phyloP scores from a whole-genome alignment of 2,888 invertebrate genomes.

The Bruchidius siliquastri region DNA sequence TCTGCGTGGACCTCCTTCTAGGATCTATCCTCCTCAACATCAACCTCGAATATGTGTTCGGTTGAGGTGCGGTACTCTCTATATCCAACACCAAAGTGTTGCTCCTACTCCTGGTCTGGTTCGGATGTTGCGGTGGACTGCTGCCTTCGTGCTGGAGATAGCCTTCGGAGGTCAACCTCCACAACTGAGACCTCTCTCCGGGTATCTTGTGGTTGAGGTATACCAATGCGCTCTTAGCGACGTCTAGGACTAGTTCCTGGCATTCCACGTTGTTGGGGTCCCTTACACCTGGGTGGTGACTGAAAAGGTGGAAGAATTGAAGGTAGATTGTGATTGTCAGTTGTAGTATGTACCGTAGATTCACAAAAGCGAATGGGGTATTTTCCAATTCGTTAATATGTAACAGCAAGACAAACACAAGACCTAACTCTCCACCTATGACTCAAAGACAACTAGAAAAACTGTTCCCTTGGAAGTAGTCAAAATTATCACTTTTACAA shows the following conservation, averaged over 20 bases:
- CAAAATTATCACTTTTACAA: too few relatives aligned
- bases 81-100: slow-evolving; percentile 77
- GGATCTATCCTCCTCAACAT: slow-evolving; percentile 79
- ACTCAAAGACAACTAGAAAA: too few relatives aligned
- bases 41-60: slow-evolving; percentile 69
- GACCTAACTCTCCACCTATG: too few relatives aligned
- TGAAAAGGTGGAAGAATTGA: slow-evolving; percentile 10
- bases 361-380: too few relatives aligned
- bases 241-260: slow-evolving; percentile 78
- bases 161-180: slow-evolving; percentile 88
- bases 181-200: slow-evolving; percentile 78
- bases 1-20: slow-evolving; percentile 82
- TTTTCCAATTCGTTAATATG: too few relatives aligned
- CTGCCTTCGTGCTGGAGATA: slow-evolving; percentile 93
- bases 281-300: slow-evolving; percentile 25
- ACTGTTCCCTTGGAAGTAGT: too few relatives aligned
- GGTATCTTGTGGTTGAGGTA: slow-evolving; percentile 67
- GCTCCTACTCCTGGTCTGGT: slow-evolving; percentile 32
- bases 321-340: too few relatives aligned
- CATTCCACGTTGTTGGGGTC: slow-evolving; percentile 59
- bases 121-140: slow-evolving; percentile 55
- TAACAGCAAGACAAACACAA: too few relatives aligned
- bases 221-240: slow-evolving; percentile 60
- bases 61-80: slow-evolving; percentile 72
- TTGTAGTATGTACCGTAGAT: too few relatives aligned